These are phyloP conservation scores for Cetoscarus ocellatus DNA, from an alignment of 2,797 vertebrate genomes.

Conservation along the genomic window DNA sequence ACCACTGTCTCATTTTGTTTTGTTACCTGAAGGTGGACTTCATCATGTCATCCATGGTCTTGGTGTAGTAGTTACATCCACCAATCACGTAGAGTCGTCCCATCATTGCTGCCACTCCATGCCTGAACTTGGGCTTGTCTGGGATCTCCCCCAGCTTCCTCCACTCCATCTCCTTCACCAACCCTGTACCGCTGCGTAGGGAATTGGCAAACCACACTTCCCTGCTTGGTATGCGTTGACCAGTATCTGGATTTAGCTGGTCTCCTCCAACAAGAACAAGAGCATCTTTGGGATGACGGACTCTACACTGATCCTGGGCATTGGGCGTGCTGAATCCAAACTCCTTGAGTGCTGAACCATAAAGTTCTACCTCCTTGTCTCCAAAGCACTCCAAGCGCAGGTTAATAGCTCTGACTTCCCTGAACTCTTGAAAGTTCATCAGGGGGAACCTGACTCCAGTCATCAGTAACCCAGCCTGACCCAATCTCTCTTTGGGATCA, in stretches of 20 bases:
- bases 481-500: constrained; percentile 77
- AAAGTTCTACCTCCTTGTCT: constrained; percentile 73
- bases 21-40: constrained; percentile 90
- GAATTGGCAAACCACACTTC: constrained; percentile 90
- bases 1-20: too few relatives aligned
- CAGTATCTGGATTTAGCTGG: constrained; percentile 77
- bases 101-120: constrained; percentile 80
- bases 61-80: constrained; percentile 90
- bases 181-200: constrained; percentile 84
- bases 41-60: constrained; percentile 82
- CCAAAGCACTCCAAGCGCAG: constrained; percentile 79
- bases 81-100: constrained; percentile 88
- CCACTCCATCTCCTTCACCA: constrained; percentile 89
- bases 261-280: constrained; percentile 91
- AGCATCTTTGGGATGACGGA: constrained; percentile 84
- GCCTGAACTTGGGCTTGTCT: constrained; percentile 85
- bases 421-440: constrained; percentile 92
- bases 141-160: constrained; percentile 85
- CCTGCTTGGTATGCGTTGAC: constrained; percentile 82
- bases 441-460: constrained; percentile 89
- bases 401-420: constrained; percentile 87
- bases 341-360: constrained; percentile 75
- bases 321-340: constrained; percentile 74
- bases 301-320: constrained; percentile 69
- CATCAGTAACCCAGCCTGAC: constrained; percentile 82